Conservation (phyloP, 1,140 invertebrate species). For the Hyposmocoma kahamanoa region DNA sequence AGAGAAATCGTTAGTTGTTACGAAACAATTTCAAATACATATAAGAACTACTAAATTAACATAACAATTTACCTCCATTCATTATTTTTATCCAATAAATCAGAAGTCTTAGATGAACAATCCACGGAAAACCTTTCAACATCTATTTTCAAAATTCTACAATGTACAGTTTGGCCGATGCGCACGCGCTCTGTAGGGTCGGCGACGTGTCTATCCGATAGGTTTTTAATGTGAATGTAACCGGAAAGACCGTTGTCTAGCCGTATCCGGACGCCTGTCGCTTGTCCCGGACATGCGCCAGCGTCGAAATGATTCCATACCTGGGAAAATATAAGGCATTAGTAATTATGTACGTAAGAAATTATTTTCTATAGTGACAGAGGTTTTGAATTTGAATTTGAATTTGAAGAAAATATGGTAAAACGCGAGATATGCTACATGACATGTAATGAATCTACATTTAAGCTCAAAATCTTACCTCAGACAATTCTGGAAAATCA, state of each 20-base stretch:
- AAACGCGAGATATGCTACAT: no score
- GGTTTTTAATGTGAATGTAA: constrained; percentile 95
- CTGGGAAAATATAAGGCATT: constrained; percentile 17
- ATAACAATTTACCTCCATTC: constrained; percentile 90
- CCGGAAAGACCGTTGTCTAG: constrained; percentile 96
- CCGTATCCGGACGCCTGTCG: constrained; percentile 90
- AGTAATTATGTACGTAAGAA: no score
- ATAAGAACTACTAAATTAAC: no score
- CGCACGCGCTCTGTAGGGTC: constrained; percentile 95
- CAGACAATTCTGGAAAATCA: constrained; percentile 95
- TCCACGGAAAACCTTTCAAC: constrained; percentile 96
- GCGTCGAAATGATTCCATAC: constrained; percentile 99
- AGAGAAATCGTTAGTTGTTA: no score
- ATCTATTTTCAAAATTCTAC: constrained; percentile 96
- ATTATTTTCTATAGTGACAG: no score
- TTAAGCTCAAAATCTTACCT: constrained; percentile 70
- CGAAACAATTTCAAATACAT: no score
- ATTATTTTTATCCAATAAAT: constrained; percentile 92
- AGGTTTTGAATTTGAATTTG: no score
- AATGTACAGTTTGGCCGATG: constrained; percentile 91
- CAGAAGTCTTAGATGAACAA: constrained; percentile 94
- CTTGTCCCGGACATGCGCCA: constrained; percentile 95
- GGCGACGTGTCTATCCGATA: constrained; percentile 94
- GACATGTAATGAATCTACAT: neutral
- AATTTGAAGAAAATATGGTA: no score